Conservation (phyloP, 23 tunicate genomes). For the Trididemnum nubilum region DNA sequence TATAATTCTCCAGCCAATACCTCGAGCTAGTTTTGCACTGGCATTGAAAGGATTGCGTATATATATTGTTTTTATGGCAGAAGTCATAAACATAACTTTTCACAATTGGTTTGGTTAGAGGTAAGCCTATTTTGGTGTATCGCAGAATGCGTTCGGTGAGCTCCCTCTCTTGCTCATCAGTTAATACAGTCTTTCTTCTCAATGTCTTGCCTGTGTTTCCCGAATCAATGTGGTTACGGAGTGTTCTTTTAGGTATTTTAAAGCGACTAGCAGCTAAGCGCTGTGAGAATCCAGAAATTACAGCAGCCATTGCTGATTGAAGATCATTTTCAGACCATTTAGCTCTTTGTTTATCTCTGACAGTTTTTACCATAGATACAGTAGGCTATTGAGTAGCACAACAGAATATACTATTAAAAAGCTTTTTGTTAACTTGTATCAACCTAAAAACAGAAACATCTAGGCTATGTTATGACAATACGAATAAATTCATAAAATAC, state of each 20-base stretch:
- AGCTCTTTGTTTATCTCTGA: constrained; percentile 23
- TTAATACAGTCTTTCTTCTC: constrained; percentile 15
- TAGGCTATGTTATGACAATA: no score
- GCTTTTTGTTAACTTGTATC: no score
- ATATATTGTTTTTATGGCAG: constrained; percentile 3
- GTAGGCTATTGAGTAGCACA: neutral
- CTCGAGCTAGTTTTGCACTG: constrained; percentile 9
- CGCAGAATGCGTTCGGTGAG: constrained; percentile 9
- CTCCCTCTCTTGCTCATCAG: constrained; percentile 27
- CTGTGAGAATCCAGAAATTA: constrained; percentile 15
- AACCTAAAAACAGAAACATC: no score
- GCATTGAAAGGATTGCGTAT: constrained; percentile 17
- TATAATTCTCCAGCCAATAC: neutral
- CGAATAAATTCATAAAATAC: no score
- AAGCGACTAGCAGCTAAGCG: constrained; percentile 25
- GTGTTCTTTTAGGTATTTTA: constrained; percentile 27
- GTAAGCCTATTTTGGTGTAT: constrained; percentile 13
- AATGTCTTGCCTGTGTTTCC: neutral
- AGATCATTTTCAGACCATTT: constrained; percentile 29
- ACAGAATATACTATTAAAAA: neutral
- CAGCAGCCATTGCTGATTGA: constrained; percentile 20
- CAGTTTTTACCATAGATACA: neutral
- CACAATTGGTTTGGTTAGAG: constrained; percentile 6
- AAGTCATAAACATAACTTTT: constrained; percentile 32
- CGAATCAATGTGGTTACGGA: constrained; percentile 32